A percentile compares a stretch with the other conserved stretches of the same genome.
Conservation (phyloP, 2,113 vertebrate species). For the Gymnogyps californianus region DNA sequence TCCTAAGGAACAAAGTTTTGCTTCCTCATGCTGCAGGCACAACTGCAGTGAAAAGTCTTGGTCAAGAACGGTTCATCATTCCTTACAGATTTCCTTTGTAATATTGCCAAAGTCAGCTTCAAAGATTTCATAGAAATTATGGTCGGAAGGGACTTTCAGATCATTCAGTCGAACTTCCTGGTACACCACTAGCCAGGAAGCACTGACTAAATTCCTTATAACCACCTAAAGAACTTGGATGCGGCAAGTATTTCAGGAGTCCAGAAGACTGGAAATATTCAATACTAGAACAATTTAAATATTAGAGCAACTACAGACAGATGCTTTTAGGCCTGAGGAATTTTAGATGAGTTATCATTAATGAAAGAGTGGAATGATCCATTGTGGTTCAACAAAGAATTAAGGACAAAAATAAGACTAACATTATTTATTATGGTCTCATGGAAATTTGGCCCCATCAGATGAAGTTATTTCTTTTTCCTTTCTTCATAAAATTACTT, state of each 20-base stretch:
- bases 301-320: neutral
- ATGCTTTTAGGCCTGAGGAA: neutral
- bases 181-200: conserved; percentile 10
- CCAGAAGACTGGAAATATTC: neutral
- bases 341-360: neutral
- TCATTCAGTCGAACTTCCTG: neutral
- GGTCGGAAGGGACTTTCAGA: neutral
- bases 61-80: neutral
- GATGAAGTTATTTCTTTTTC: neutral
- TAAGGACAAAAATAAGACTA: neutral
- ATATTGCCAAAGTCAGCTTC: conserved; percentile 30
- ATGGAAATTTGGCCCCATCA: neutral
- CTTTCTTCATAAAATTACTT: neutral
- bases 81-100: conserved; percentile 16
- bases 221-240: conserved; percentile 2
- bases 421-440: neutral
- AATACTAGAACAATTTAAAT: neutral
- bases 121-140: conserved; percentile 38
- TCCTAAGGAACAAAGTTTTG: neutral
- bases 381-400: neutral
- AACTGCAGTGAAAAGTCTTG: neutral
- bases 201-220: neutral
- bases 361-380: neutral
- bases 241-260: neutral
- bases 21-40: neutral